Base-by-base conservation (phyloP, 2,888 invertebrate genomes). In the Agrochola lychnidis region DNA sequence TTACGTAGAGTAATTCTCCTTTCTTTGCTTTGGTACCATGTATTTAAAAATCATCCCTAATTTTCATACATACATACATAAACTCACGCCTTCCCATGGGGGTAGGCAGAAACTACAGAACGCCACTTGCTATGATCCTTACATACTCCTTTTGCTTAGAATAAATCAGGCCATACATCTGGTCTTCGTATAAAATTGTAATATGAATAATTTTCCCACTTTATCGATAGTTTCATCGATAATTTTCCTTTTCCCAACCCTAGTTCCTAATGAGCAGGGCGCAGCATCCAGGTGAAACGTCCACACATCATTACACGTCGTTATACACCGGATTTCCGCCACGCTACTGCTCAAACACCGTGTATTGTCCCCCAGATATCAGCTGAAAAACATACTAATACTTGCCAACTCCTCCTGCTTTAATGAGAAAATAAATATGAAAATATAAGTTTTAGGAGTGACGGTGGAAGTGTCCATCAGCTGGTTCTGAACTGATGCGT, bases 301-400 rank as follows among this genome's bases (percentile, higher is more conserved):
- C 93, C 92, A 91, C 96, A 95, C 95, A 88, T 96, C 96, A 94
- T 96, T 95, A 94, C 91, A 92, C 88, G 89, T 91, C 92, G 90
- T 92, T 91, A 91, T 89, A 80, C 90, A 90, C 95, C 95, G 96
- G 96, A 96, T 95, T 92, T 96, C 96, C 95, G 95, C 91, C 91
- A 87, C 87, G 85, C 83, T 83, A 88, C 90, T 86, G 83, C 89
- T 91, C 92, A 92, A 93, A 91, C 91, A 92, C 93, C 95, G 94
- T 94, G 95, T 95, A 95, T 95, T 94, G 89, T 87, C 81, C 56
- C 76, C 51, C 82, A 77, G 75, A 79, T 83, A 81, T 79, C 73
- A 76, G 81, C 70, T 77, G 81, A 87, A 83, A 85, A 84, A 88
- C 84, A 83, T 71, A 78, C 66, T 69, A 68, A 80, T 74, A 84